Conservation (phyloP, 2,888 invertebrate species). For the Dusona sp. region DNA sequence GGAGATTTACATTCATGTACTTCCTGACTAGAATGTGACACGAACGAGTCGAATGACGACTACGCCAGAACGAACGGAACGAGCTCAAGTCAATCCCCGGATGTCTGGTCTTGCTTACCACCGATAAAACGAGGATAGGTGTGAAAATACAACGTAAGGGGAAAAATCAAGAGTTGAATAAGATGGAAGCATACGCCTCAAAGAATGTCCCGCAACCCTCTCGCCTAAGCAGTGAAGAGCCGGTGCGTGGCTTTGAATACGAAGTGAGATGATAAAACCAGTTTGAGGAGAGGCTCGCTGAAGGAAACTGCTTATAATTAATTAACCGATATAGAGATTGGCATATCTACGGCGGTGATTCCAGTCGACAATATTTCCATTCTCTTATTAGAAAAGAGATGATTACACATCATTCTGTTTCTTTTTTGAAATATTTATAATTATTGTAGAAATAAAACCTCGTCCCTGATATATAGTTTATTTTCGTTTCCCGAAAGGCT, state of each 20-base stretch:
- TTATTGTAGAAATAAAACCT: not conserved
- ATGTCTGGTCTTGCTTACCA: conserved; percentile 53
- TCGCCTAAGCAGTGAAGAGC: conserved; percentile 64
- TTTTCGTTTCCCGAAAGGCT: conserved; percentile 76
- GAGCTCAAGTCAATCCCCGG: conserved; percentile 48
- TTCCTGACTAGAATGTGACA: conserved; percentile 50
- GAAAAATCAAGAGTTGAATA: conserved; percentile 38
- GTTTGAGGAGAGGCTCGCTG: conserved; percentile 37
- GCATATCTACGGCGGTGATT: not conserved
- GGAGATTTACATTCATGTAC: conserved; percentile 14
- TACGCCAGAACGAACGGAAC: conserved; percentile 43
- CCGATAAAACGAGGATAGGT: conserved; percentile 42
- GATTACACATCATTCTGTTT: not conserved
- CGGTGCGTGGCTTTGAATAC: conserved; percentile 77
- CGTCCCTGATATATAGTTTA: conserved; percentile 62
- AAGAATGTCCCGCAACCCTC: conserved; percentile 21
- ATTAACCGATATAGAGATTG: not conserved
- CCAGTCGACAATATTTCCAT: not conserved
- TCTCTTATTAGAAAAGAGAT: not conserved
- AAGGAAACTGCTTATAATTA: conserved; percentile 12
- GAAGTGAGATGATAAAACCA: conserved; percentile 75
- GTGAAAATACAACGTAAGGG: conserved; percentile 32
- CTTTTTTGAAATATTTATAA: not conserved
- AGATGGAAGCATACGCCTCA: conserved; percentile 22
- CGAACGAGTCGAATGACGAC: conserved; percentile 53